Evolutionary conservation across 1,140 invertebrate species (phyloP), one percentile per base, ranked within the genome.

Genomic region (Cryptotermes secundus): DNA sequence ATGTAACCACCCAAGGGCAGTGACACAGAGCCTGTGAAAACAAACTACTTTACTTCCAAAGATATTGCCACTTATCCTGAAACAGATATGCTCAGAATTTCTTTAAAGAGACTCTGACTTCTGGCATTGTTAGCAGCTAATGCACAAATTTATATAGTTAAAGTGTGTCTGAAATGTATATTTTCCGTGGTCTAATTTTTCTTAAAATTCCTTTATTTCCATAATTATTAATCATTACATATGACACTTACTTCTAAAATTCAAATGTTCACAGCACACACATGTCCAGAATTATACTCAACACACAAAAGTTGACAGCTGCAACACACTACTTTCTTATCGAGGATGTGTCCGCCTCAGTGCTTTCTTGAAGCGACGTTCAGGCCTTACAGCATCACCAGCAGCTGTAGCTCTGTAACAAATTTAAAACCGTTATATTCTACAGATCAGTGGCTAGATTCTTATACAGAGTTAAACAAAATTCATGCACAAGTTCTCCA

Each of bases 341-440:
- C 42, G 31, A 31, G 2, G 81, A 10, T 82, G 81, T 45, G 81
- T n/a, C n/a, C 81, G 42, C 14, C 81, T 35, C 10, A 82, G 24
- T 45, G 81, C 81, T 31, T 82, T 82, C 38, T 82, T 82, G 45
- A 82, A 22, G 31, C 81, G 81, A 19, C 81, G 81, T 45, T 26
- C n/a, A 82, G 38, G 14, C 24, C 38, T 24, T 16, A 7, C 0
- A 45, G 81, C 19, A 45, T 24, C 19, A 82, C 42, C 24, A 38
- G 80, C 34, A n/a, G n/a, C n/a, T n/a, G n/a, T n/a, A 22, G 81
- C 81, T 49, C 81, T 82, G 36, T n/a, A 45, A 81, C n/a, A 81
- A 38, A 79, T 35, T 34, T 34, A 34, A 34, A 31, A 79, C 12
- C 24, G 34, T n/a, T 19, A 19, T 22, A 49, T 49, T 49, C 19